Evolutionary conservation across 2,797 vertebrate species (phyloP).

Genomic region (Gambusia yucatana): DNA sequence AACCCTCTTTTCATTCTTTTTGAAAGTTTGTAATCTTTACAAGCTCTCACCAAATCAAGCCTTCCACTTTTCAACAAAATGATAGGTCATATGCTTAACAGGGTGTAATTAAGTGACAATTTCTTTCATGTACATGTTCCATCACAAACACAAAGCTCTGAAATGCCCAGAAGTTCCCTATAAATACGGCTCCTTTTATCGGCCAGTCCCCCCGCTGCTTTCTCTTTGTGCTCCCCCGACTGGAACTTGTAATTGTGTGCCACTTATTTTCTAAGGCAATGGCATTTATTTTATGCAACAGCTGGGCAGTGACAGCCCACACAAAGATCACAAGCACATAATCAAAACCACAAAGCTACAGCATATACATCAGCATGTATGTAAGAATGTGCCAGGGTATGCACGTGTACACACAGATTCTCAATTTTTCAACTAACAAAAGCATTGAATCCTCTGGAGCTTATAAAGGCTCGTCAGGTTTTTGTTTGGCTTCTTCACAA

Average conservation of each 20-base stretch:
- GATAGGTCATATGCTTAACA: constrained; percentile 66
- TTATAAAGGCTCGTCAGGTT: constrained; percentile 63
- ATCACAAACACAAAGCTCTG: constrained; percentile 67
- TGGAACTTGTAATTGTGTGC: constrained; percentile 64
- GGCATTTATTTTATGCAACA: constrained; percentile 50
- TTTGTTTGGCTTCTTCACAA: constrained; percentile 63
- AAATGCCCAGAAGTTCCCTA: constrained; percentile 57
- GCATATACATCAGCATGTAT: constrained; percentile 31
- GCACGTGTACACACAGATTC: constrained; percentile 57
- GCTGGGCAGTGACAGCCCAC: constrained; percentile 41
- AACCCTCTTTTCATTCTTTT: constrained; percentile 29
- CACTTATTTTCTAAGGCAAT: constrained; percentile 45
- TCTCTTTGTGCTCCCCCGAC: constrained; percentile 53
- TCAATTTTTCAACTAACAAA: constrained; percentile 57
- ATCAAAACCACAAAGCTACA: constrained; percentile 34
- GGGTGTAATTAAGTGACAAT: constrained; percentile 73
- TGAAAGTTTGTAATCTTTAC: constrained; percentile 50
- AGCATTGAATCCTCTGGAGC: constrained; percentile 51
- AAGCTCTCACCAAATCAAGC: constrained; percentile 45
- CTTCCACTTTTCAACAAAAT: constrained; percentile 66
- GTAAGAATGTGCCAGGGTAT: constrained; percentile 47
- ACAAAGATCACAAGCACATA: constrained; percentile 34
- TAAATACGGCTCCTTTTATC: constrained; percentile 63
- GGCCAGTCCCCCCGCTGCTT: constrained; percentile 20
- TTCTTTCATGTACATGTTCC: constrained; percentile 65